Evolutionary conservation across 2,888 invertebrate species (phyloP).

Genomic region (Rotaria socialis): DNA sequence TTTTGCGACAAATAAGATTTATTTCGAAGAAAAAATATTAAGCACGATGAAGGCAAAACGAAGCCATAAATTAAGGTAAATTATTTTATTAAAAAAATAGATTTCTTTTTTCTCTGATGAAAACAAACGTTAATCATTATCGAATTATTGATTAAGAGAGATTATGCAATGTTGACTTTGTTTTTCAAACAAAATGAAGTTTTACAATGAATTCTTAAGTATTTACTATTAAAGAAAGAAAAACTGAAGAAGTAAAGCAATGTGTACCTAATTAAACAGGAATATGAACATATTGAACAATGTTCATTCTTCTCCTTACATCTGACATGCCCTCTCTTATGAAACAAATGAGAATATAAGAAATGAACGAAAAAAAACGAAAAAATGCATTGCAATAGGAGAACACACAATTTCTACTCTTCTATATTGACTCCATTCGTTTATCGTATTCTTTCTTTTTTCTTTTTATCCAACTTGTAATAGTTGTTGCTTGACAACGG

Average conservation of each 20-base stretch:
- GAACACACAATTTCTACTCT: background rate
- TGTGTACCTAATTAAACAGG: background rate
- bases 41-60: background rate
- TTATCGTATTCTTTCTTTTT: background rate
- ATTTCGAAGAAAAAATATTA: background rate
- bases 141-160: background rate
- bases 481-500: slow-evolving; percentile 8
- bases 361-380: background rate
- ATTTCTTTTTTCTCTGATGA: background rate
- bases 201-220: background rate
- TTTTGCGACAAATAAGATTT: background rate
- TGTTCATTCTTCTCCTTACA: background rate
- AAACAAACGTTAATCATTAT: background rate
- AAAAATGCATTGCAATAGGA: background rate
- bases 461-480: background rate
- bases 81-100: background rate
- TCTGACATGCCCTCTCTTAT: slow-evolving; percentile 8
- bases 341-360: background rate
- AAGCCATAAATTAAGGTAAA: background rate
- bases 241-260: background rate
- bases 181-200: too few species aligned
- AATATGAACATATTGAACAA: background rate
- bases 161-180: too few species aligned
- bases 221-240: background rate
- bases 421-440: background rate